phyloP scores from a whole-genome alignment of 2,797 vertebrate species.

The Muscicapa striata region DNA sequence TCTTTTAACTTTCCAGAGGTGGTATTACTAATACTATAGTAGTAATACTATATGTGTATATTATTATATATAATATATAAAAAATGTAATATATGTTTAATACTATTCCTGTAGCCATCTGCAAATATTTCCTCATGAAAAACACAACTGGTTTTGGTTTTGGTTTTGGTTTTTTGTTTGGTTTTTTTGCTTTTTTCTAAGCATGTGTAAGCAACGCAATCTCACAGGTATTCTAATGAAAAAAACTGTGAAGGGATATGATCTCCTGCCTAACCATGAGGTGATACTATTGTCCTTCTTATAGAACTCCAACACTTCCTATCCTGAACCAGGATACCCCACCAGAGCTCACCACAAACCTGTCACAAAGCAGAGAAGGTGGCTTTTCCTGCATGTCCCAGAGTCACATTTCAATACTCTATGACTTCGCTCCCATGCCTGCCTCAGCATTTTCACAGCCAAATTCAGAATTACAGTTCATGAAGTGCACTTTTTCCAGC shows the following conservation, averaged over 20 bases:
- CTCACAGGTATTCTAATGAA: neutral
- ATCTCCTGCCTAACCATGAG: conserved; percentile 52
- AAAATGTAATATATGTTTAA: neutral
- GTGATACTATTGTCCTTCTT: conserved; percentile 64
- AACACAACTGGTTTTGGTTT: neutral
- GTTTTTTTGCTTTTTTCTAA: neutral
- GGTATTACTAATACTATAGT: neutral
- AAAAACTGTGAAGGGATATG: neutral
- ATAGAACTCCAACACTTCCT: neutral
- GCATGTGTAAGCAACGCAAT: rapidly evolving
- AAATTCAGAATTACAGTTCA: too few species aligned
- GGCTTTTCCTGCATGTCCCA: neutral
- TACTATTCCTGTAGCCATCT: neutral
- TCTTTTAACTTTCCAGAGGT: neutral
- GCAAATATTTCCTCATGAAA: neutral
- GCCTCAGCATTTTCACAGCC: too few species aligned
- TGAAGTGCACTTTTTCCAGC: too few species aligned
- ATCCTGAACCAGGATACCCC: neutral
- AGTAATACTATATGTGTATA: too few species aligned
- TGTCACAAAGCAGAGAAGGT: neutral
- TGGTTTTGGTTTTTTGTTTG: too few species aligned
- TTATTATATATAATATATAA: too few species aligned
- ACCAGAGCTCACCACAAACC: neutral
- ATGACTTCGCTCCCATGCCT: too few species aligned
- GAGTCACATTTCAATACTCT: too few species aligned